These are phyloP conservation scores for Brassicogethes aeneus DNA, from an alignment of 2,888 invertebrate genomes.

Conservation along the genomic window DNA sequence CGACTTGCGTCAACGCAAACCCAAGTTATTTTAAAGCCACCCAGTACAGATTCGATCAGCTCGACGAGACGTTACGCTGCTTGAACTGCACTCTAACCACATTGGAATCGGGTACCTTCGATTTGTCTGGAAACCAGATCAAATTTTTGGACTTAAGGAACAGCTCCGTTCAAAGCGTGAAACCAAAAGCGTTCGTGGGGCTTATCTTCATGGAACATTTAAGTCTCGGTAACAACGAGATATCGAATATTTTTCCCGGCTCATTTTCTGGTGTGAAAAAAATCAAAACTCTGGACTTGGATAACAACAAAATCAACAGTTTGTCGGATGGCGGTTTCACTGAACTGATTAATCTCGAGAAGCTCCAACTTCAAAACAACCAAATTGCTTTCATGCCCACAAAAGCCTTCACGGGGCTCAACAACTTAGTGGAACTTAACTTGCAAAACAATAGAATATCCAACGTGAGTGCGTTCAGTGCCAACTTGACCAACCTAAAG, in stretches of 20 bases:
- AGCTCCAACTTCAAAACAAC: constrained; percentile 28
- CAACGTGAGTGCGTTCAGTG: constrained; percentile 18
- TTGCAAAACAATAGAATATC: constrained; percentile 28
- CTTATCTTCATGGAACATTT: constrained; percentile 33
- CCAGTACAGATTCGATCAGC: constrained; percentile 36
- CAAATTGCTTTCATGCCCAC: constrained; percentile 26
- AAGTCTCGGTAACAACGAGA: constrained; percentile 29
- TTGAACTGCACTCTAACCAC: constrained; percentile 30
- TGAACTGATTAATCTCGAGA: constrained; percentile 29
- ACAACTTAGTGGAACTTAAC: constrained; percentile 26
- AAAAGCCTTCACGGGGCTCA: constrained; percentile 30
- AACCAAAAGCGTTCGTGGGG: constrained; percentile 33
- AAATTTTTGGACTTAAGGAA: constrained; percentile 28
- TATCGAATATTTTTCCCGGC: constrained; percentile 29
- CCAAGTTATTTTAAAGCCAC: constrained; percentile 32
- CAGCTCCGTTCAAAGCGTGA: constrained; percentile 27
- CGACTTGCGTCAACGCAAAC: constrained; percentile 36
- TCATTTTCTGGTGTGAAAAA: constrained; percentile 36
- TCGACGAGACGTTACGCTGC: constrained; percentile 36
- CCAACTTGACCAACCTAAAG: constrained; percentile 21
- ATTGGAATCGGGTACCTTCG: constrained; percentile 33
- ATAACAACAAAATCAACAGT: constrained; percentile 29
- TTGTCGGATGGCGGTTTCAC: constrained; percentile 31
- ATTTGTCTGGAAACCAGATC: constrained; percentile 37
- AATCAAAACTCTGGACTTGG: constrained; percentile 29